A percentile compares a stretch with the other conserved stretches of the same genome.
phyloP scores from a whole-genome alignment of 2,888 invertebrate species.

The Vesta saturnalis region DNA sequence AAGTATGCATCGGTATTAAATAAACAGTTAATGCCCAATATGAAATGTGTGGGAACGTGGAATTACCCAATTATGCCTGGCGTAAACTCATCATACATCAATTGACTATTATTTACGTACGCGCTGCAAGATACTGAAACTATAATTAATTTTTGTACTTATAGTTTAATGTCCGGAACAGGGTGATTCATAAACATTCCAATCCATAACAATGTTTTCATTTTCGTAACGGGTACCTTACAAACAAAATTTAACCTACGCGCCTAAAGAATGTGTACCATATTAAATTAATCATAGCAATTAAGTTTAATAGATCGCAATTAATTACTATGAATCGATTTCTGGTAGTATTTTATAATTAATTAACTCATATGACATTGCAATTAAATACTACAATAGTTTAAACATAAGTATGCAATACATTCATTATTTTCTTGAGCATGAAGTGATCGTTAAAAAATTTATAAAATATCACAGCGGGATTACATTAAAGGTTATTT shows the following conservation, averaged over 20 bases:
- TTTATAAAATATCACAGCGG: conserved; percentile 9
- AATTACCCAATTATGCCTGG: conserved; percentile 5
- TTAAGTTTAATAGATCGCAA: not conserved
- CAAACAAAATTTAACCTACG: not conserved
- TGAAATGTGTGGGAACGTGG: conserved; percentile 13
- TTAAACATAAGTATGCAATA: conserved; percentile 10
- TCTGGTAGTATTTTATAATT: not conserved
- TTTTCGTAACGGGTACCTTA: too few species aligned
- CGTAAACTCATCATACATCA: conserved; percentile 11
- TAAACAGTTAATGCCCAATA: conserved; percentile 13
- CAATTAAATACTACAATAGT: conserved; percentile 8
- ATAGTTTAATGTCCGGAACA: too few species aligned
- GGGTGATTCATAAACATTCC: too few species aligned
- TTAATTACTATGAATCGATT: not conserved
- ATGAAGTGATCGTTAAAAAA: conserved; percentile 13
- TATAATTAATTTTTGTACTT: conserved; percentile 8
- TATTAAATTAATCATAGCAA: not conserved
- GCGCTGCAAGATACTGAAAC: not conserved
- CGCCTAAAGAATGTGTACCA: not conserved
- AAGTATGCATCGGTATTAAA: conserved; percentile 8
- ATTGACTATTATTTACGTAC: conserved; percentile 10
- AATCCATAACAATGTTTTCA: too few species aligned
- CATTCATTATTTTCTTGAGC: not conserved
- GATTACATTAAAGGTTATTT: conserved; percentile 10
- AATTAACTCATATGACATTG: conserved; percentile 1